Evolutionary conservation across 2,888 invertebrate species (phyloP).

Genomic region (Meandrusa payeni): DNA sequence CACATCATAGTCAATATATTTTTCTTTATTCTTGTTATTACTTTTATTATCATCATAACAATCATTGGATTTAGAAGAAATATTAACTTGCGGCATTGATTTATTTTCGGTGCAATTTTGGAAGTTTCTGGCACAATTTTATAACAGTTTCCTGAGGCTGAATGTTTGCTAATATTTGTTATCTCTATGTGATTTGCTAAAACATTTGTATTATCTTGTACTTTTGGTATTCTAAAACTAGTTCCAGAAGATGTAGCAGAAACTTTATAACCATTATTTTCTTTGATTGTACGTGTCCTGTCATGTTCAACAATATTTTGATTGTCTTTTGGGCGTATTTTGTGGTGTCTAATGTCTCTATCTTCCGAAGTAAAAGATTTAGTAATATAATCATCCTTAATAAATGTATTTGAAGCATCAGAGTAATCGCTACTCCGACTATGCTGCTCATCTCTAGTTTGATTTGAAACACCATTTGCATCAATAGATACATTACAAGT

Average conservation of each 20-base stretch:
- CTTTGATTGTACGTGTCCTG: not conserved
- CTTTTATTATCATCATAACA: not conserved
- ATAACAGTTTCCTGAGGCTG: no score
- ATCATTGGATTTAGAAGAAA: not conserved
- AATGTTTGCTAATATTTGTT: not conserved
- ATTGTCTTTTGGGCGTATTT: not conserved
- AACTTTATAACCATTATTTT: not conserved
- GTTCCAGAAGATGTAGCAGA: conserved; percentile 2
- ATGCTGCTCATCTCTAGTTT: conserved; percentile 24
- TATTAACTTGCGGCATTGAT: conserved; percentile 10
- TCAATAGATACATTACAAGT: conserved; percentile 39
- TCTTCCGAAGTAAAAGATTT: not conserved
- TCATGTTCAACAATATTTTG: not conserved
- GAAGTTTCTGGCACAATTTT: not conserved
- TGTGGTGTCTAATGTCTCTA: not conserved
- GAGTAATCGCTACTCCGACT: not conserved
- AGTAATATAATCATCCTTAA: not conserved
- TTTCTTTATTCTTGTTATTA: not conserved
- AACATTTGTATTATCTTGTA: conserved; percentile 23
- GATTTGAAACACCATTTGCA: conserved; percentile 41
- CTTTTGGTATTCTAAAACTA: conserved; percentile 40
- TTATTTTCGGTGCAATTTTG: not conserved
- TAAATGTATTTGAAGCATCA: conserved; percentile 11
- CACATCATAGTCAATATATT: not conserved
- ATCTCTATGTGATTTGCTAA: conserved; percentile 5